Conservation (phyloP, 92 coral and sea anemone species). For the Montipora capitata region DNA sequence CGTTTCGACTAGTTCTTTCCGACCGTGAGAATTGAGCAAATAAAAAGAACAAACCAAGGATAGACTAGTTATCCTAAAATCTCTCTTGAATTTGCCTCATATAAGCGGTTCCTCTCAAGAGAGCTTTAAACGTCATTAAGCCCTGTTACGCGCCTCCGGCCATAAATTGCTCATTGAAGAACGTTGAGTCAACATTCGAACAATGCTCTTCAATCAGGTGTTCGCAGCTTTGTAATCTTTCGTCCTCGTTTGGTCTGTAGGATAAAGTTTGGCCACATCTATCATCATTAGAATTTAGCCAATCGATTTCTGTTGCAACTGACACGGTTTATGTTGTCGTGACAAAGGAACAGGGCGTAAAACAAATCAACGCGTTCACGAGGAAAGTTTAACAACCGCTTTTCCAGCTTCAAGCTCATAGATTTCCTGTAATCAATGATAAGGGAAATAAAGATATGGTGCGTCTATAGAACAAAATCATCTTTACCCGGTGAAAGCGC, state of each 20-base stretch:
- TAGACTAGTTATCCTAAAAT: neutral
- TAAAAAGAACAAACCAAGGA: neutral
- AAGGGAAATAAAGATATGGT: neutral
- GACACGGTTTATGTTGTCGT: constrained; percentile 31
- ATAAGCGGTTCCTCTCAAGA: constrained; percentile 45
- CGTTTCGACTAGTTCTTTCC: too few species aligned
- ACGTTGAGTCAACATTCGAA: constrained; percentile 1
- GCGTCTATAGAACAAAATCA: neutral
- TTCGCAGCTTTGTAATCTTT: neutral
- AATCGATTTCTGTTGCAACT: constrained; percentile 29
- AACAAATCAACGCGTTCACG: neutral
- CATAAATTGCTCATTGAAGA: constrained; percentile 24
- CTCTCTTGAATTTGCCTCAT: constrained; percentile 3
- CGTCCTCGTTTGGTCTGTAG: neutral
- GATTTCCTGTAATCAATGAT: neutral
- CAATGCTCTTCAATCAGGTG: constrained; percentile 36
- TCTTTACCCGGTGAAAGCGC: neutral
- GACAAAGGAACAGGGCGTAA: constrained; percentile 19
- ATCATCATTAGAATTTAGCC: neutral
- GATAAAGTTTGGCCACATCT: too few species aligned
- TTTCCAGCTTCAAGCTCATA: neutral
- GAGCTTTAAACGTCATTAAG: constrained; percentile 47
- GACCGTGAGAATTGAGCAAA: constrained; percentile 17
- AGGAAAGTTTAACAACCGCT: too few species aligned
- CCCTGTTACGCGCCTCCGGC: constrained; percentile 12